Evolutionary conservation across 2,113 vertebrate genomes (phyloP), one percentile per base, ranked within the genome.

Genomic region (Antennarius striatus): DNA sequence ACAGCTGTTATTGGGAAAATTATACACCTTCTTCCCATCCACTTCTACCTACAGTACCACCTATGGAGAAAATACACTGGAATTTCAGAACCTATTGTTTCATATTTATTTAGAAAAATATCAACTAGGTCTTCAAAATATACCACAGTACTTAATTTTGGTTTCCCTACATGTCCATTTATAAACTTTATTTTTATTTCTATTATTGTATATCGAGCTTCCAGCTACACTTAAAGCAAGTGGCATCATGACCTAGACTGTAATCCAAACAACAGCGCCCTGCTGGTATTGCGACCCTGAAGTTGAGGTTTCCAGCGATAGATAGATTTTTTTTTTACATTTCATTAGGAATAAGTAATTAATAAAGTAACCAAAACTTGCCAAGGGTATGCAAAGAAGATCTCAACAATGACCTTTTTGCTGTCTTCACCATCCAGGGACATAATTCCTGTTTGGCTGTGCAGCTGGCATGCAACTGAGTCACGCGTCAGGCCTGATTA

Each of bases 401-500:
- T 90, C 87, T 90, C 83, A 70, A 86, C 80, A 50, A 56, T 89
- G 87, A 91, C 90, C 89, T 89, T 92, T 89, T 59, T 75, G 32
- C 62, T 69, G 79, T 88, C 80, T 86, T 90, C 86, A 88, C 84
- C 82, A 90, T 92, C 87, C 79, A 81, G 83, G 85, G 89, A 89
- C 89, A 89, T 85, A 89, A 90, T 90, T 81, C 83, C 82, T 81
- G 83, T 88, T 88, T 77, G 86, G 85, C 87, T 73, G 84, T 85
- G 75, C 89, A 87, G 84, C 90, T 90, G 91, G 90, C 89, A 86
- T 88, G 79, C 83, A 75, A 91, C 90, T 93, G 91, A 94, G 91
- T 94, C 93, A 94, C 87, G 81, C 88, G 87, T 94, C 93, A 90
- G 84, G 85, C 87, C 86, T 86, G 89, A 94, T 93, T 93, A 94